Base-by-base conservation (phyloP, 2,113 vertebrate species). In the Toxotes chatareus region DNA sequence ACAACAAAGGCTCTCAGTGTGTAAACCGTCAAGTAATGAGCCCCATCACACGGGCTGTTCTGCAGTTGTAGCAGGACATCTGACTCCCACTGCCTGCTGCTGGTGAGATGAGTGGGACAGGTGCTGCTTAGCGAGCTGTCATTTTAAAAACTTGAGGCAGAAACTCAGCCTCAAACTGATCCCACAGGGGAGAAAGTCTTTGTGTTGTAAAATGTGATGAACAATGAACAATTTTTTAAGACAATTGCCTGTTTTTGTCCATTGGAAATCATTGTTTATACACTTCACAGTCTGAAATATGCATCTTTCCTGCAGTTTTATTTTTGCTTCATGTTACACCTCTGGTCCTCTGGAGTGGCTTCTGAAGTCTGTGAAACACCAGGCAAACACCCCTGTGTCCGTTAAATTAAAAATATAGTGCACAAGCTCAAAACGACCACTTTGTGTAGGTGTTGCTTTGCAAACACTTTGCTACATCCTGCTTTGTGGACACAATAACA, bases 1-100 rank as follows among this genome's bases (percentile, higher is more conserved):
- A 82, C 67, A 87, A 60, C 67, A 66, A 57, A 73, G 61, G 27
- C 31, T 51, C 14, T 38, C 21, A 42, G 38, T 57, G 70, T 61
- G 27, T 61, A 38, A 66, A 49, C 23, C 38, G 13, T 21, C 17
- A 47, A 27, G 31, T 56, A 60, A 64, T 56, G 57, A 83, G 49
- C 51, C 60, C 13, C 68, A 59, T 38, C 31, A 69, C 49, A 66
- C 57, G 38, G 55, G 71, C 51, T 82, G 66, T 19, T 62, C n/a
- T 36, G 73, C 40, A 64, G 67, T 65, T 63, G 13, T 55, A 13
- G 44, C 62, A 53, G 44, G 23, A 51, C 11, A 4, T 19, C 40
- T n/a, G 38, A 9, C 64, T 9, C 31, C 36, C 47, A 31, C 60
- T 21, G 7, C 7, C 34, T 38, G 2, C 23, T 10, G 9, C 51